phyloP scores from a whole-genome alignment of 2,797 vertebrate genomes.

The Eurystomus glaucurus region DNA sequence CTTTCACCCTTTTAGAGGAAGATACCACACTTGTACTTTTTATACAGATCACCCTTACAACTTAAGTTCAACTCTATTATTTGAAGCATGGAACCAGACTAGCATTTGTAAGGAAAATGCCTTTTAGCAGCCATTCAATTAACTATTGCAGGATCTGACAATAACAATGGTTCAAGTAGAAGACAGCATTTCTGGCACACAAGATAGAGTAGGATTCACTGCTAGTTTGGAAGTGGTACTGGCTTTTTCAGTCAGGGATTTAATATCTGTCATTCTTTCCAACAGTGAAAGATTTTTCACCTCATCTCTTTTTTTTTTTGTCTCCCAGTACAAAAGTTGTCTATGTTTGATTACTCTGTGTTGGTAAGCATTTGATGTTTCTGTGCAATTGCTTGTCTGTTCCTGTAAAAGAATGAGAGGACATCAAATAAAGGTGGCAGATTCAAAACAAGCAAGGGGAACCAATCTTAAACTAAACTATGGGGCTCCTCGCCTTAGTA shows the following conservation, averaged over 20 bases:
- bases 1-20: neutral
- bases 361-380: neutral
- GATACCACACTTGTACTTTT: neutral
- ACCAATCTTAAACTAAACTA: neutral
- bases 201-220: neutral
- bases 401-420: neutral
- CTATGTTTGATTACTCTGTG: neutral
- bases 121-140: neutral
- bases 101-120: neutral
- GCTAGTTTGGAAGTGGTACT: neutral
- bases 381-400: neutral
- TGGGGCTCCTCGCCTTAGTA: neutral
- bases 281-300: neutral
- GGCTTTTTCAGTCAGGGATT: neutral
- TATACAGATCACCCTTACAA: neutral
- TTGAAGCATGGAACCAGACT: neutral
- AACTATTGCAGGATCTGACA: neutral
- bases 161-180: neutral
- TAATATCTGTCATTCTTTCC: neutral
- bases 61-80: neutral
- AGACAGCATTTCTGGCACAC: neutral
- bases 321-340: neutral
- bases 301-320: neutral
- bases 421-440: neutral
- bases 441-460: neutral